Evolutionary conservation across 2,888 invertebrate genomes (phyloP).

Genomic region (Catocala fraxini): DNA sequence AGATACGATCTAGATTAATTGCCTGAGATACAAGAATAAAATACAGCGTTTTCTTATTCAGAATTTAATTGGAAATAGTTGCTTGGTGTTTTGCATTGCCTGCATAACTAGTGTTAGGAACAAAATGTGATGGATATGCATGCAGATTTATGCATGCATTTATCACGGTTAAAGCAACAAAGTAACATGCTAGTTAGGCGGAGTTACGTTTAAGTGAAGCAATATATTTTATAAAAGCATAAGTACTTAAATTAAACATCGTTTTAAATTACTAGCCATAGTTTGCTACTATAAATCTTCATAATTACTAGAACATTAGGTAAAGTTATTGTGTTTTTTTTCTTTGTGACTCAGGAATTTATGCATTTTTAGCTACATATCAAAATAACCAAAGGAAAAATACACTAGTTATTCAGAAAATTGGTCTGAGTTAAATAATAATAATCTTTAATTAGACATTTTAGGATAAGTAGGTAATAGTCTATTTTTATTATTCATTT

Average conservation of each 20-base stretch:
- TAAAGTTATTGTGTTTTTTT: no score
- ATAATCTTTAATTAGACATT: no score
- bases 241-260: neutral
- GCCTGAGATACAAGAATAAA: constrained; percentile 9
- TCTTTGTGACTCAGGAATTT: no score
- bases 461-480: no score
- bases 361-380: no score
- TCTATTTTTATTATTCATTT: no score
- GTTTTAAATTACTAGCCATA: no score
- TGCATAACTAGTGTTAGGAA: constrained; percentile 34
- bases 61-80: constrained; percentile 40
- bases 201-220: neutral
- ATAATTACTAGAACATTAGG: no score
- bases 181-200: constrained; percentile 16
- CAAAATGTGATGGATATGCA: constrained; percentile 40
- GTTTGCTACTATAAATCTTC: no score
- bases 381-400: no score
- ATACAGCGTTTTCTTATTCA: constrained; percentile 18
- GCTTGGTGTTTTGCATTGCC: constrained; percentile 33
- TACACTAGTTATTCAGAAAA: no score
- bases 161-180: constrained; percentile 34
- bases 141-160: constrained; percentile 48
- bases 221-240: constrained; percentile 16
- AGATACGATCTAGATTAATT: constrained; percentile 17
- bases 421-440: no score